Base-by-base conservation (phyloP, 2,888 invertebrate genomes). In the Trilocha varians region DNA sequence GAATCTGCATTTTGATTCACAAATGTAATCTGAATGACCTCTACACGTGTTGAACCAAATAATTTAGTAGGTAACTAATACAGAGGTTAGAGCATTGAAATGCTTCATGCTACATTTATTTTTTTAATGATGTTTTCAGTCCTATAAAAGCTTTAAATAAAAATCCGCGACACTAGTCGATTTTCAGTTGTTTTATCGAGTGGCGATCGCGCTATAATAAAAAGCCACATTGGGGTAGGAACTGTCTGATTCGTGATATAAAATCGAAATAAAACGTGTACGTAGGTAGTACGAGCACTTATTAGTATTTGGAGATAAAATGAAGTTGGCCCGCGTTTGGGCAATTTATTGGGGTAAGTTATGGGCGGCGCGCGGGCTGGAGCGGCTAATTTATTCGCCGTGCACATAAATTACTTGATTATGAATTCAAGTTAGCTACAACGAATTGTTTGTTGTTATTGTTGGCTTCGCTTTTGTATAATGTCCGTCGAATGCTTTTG, bases 371-470 rank as follows among this genome's bases (percentile, higher is more conserved):
- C 79, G 79, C 79, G 75, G 80, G 74, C 78, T 76, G 70, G 73
- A 67, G 78, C 76, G 76, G 78, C 83, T 83, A 85, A 85, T 84
- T 85, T 85, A 85, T 85, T 82, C 85, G 79, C 82, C 84, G 83
- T 84, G 82, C 85, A 85, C 85, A 85, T 85, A 84, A 85, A 85
- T 85, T 84, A 85, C 83, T 84, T 83, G 83, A 85, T 85, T 85
- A 85, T 85, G 85, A 85, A 84, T 85, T 82, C 82, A 77, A 82
- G 76, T 80, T 78, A 78, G 79, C 78, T 83, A 70, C 75, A 78
- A 77, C 76, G 78, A 75, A 75, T 75, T 83, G 80, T 82, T 79
- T 82, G 78, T 78, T 80, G 79, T 79, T 82, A 78, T 79, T 78
- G 72, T 74, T 72, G 76, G 72, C 76, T 70, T 65, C 70, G 75